Base-by-base conservation (phyloP, 2,888 invertebrate genomes). In the Meloe dianella region DNA sequence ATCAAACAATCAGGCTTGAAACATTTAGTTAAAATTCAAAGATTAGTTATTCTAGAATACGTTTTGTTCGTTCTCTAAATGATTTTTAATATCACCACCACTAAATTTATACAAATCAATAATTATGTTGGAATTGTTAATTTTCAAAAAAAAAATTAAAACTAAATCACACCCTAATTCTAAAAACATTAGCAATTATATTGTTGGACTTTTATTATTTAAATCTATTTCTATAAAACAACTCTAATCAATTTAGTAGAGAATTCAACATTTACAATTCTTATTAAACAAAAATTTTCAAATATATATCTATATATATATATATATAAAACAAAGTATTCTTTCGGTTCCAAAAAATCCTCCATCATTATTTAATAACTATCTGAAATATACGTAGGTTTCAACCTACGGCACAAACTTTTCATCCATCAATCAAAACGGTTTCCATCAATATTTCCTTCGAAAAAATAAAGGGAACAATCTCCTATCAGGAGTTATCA, bases 321-420 rank as follows among this genome's bases (percentile, higher is more conserved):
- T 9, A 20, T 24, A 47, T 12, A 41, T 4, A 41, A 54, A 22
- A 24, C 22, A 54, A 54, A 54, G 10, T 9, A 20, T 24, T 54
- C 12, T 24, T 6, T 8, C 54, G 2, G 20, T 47, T 47, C n/a
- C 9, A 2, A 41, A 41, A n/a, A 41, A 20, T 54, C 14, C 8
- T 54, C 22, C 12, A 54, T 54, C 22, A 51, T 22, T 22, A 51
- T 22, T 22, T 4, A 12, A n/a, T 17, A 54, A 54, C 54, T 54
- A 54, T 54, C 54, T 54, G 24, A 24, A 24, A 24, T 61, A 69
- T 69, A 74, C 78, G 76, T 74, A 78, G 79, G 74, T 74, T 79
- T 77, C 79, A 80, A 76, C 77, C 78, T 75, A 76, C 77, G 78
- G 75, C 74, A 73, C 71, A 75, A 76, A 71, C 73, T 51, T 72